Conservation (phyloP, 2,888 invertebrate species). For the Phengaris alcon region DNA sequence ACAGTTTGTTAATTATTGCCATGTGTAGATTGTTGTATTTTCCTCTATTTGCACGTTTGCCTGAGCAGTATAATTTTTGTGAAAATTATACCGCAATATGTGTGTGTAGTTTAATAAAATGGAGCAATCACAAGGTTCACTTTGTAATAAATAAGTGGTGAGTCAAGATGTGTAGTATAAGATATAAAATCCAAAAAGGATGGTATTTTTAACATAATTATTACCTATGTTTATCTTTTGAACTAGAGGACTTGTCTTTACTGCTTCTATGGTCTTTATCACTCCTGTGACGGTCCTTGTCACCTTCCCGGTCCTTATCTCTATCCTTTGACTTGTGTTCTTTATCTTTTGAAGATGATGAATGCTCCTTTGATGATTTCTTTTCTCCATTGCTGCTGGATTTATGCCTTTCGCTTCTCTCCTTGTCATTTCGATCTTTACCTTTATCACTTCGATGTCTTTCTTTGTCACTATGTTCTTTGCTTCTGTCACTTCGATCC, state of each 20-base stretch:
- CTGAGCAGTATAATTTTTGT: too few species aligned
- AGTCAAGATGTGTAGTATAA: background rate
- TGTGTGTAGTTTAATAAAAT: background rate
- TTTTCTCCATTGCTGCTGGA: conserved; percentile 49
- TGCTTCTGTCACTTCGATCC: conserved; percentile 51
- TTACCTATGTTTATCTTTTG: conserved; percentile 80
- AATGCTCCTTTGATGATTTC: conserved; percentile 56
- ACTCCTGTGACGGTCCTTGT: conserved; percentile 52
- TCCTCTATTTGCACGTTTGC: too few species aligned
- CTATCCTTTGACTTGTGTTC: conserved; percentile 65
- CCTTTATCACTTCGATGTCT: conserved; percentile 60
- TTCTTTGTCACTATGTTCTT: conserved; percentile 61
- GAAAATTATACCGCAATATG: background rate
- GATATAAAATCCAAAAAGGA: too few species aligned
- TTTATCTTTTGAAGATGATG: conserved; percentile 67
- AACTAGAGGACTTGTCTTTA: conserved; percentile 69
- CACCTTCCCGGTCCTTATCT: conserved; percentile 46
- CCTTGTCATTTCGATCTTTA: conserved; percentile 41
- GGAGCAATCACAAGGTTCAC: too few species aligned
- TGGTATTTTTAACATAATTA: background rate
- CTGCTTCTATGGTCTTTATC: conserved; percentile 67
- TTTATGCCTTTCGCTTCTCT: conserved; percentile 49
- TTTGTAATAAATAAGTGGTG: too few species aligned
- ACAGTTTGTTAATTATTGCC: background rate
- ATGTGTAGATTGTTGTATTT: too few species aligned